These are phyloP conservation scores for Hybos culiciformis DNA, from an alignment of 2,888 invertebrate species.

Conservation along the genomic window DNA sequence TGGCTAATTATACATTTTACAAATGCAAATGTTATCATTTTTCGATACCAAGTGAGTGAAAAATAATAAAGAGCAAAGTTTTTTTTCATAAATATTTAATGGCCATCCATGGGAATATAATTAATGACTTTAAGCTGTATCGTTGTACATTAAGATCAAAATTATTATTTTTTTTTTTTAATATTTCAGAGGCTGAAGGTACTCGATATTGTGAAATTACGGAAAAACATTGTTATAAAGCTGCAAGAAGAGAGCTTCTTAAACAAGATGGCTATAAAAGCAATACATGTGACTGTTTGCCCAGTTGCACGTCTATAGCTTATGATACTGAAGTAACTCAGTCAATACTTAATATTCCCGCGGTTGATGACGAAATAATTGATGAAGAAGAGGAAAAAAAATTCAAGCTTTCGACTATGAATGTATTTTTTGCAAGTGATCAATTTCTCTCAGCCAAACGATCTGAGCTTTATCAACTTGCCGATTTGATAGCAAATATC, in stretches of 20 bases:
- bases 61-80: background rate
- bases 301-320: slow-evolving; percentile 47
- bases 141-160: too few relatives aligned
- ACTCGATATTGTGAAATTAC: background rate
- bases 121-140: too few relatives aligned
- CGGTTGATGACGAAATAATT: background rate
- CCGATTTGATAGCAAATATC: slow-evolving; percentile 47
- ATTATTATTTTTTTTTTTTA: slow-evolving; percentile 21
- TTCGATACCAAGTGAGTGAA: slow-evolving; percentile 34
- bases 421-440: slow-evolving; percentile 20
- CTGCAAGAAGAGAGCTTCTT: background rate
- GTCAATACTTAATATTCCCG: slow-evolving; percentile 24
- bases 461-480: slow-evolving; percentile 45
- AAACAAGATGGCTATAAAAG: slow-evolving; percentile 3
- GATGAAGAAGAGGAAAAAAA: background rate
- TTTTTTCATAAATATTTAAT: too few relatives aligned
- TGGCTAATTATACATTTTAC: slow-evolving; percentile 48
- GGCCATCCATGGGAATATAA: too few relatives aligned
- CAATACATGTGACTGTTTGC: slow-evolving; percentile 42
- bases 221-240: background rate
- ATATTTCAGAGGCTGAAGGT: background rate
- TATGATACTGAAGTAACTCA: slow-evolving; percentile 53
- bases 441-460: slow-evolving; percentile 46
- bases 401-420: background rate
- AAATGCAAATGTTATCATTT: slow-evolving; percentile 55